Evolutionary conservation across 2,888 invertebrate species (phyloP).

Genomic region (Caenorhabditis virilis): DNA sequence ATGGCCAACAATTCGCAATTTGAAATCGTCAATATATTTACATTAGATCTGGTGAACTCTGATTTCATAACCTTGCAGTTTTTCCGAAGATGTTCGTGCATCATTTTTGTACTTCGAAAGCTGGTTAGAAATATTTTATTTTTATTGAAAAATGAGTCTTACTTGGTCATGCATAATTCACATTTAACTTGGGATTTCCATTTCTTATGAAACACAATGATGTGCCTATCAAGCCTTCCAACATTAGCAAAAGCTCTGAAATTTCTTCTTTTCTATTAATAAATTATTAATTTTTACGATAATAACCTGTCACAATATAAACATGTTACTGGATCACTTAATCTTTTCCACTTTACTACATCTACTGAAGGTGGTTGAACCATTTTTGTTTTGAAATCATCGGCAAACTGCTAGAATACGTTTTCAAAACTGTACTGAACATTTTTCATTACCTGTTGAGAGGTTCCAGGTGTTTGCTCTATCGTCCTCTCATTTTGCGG

Average conservation of each 20-base stretch:
- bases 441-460: neutral
- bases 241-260: neutral
- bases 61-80: neutral
- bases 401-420: neutral
- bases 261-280: neutral
- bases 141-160: neutral
- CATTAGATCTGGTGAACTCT: no score
- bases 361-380: neutral
- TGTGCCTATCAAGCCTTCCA: neutral
- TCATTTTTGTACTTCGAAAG: neutral
- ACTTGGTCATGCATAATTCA: neutral
- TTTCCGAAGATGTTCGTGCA: neutral
- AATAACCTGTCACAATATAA: neutral
- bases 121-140: constrained; percentile 6
- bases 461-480: neutral
- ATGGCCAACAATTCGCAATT: neutral
- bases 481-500: neutral
- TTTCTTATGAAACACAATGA: constrained; percentile 1
- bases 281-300: neutral
- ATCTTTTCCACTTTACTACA: neutral
- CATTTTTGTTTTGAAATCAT: neutral
- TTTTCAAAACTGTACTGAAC: neutral
- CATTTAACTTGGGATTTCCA: neutral
- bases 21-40: neutral
- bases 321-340: neutral